Percentiles rank a stretch among this genome's conserved stretches.
Evolutionary conservation across 23 tunicate species (phyloP).

Genomic region (Ciona savignyi): DNA sequence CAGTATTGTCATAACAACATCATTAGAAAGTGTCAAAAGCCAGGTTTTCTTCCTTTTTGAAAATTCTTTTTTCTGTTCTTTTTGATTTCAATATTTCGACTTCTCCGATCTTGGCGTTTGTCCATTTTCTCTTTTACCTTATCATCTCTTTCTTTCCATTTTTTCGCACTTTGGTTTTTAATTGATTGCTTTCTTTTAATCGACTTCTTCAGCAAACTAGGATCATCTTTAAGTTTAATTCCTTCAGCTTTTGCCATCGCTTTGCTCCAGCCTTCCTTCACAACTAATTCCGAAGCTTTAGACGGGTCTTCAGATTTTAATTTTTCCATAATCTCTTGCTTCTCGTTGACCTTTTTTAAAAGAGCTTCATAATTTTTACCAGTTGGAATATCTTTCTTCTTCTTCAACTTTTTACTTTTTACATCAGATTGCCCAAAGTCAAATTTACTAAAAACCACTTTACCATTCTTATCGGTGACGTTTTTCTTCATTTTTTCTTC

Average conservation of each 20-base stretch:
- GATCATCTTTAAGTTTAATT: slow-evolving; percentile 61
- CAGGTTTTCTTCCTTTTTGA: slow-evolving; percentile 5
- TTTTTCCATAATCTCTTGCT: slow-evolving; percentile 44
- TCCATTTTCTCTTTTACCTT: slow-evolving; percentile 45
- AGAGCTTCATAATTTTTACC: slow-evolving; percentile 39
- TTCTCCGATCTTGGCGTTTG: slow-evolving; percentile 41
- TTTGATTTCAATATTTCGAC: slow-evolving; percentile 35
- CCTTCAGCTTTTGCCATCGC: slow-evolving; percentile 73
- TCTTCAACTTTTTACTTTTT: slow-evolving; percentile 8
- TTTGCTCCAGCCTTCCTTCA: slow-evolving; percentile 54
- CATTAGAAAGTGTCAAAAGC: not conserved
- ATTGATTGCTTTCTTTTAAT: slow-evolving; percentile 38
- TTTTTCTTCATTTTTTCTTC: slow-evolving; percentile 8
- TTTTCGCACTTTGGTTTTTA: slow-evolving; percentile 51
- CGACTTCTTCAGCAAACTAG: slow-evolving; percentile 54
- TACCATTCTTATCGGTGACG: slow-evolving; percentile 32
- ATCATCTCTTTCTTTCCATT: slow-evolving; percentile 64
- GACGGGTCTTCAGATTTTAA: slow-evolving; percentile 47
- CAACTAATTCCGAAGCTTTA: slow-evolving; percentile 32
- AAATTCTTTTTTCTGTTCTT: too few relatives aligned
- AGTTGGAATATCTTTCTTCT: slow-evolving; percentile 12
- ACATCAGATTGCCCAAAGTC: slow-evolving; percentile 50
- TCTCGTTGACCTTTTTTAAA: slow-evolving; percentile 25
- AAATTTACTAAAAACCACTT: slow-evolving; percentile 64
- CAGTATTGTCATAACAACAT: not conserved